Conservation (phyloP, 2,113 vertebrate species). For the Zootoca vivipara region DNA sequence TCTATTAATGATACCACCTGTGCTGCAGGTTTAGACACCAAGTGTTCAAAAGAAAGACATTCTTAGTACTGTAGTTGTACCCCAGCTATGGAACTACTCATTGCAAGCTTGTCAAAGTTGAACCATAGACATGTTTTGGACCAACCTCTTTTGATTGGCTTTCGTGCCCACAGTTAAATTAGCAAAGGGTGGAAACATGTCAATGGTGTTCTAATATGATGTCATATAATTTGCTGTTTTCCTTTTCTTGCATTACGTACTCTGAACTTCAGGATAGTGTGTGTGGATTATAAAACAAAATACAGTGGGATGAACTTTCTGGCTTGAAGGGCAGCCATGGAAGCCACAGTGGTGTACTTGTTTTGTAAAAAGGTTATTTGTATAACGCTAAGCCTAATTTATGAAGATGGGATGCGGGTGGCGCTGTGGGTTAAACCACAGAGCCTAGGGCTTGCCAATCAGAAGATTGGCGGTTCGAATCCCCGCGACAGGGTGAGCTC, state of each 20-base stretch:
- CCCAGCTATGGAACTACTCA: not conserved
- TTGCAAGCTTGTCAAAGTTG: not conserved
- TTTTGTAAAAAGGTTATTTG: not conserved
- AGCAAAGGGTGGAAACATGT: not conserved
- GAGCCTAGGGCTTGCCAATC: no score
- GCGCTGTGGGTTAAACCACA: no score
- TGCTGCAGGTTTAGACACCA: not conserved
- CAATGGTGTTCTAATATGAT: not conserved
- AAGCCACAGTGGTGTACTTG: not conserved
- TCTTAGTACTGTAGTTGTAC: not conserved
- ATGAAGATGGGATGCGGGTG: no score
- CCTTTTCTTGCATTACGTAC: not conserved
- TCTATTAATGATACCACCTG: not conserved
- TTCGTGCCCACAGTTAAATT: not conserved
- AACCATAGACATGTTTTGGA: not conserved
- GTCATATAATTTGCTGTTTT: not conserved
- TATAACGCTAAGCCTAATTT: not conserved
- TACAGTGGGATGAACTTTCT: not conserved
- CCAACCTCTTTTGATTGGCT: not conserved
- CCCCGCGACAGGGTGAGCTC: no score
- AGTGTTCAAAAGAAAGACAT: not conserved
- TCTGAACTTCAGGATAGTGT: not conserved
- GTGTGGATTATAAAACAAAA: not conserved
- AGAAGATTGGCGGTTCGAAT: no score
- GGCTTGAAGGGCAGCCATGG: not conserved